Evolutionary conservation across 2,113 vertebrate species (phyloP).

Genomic region (Proteles cristata): DNA sequence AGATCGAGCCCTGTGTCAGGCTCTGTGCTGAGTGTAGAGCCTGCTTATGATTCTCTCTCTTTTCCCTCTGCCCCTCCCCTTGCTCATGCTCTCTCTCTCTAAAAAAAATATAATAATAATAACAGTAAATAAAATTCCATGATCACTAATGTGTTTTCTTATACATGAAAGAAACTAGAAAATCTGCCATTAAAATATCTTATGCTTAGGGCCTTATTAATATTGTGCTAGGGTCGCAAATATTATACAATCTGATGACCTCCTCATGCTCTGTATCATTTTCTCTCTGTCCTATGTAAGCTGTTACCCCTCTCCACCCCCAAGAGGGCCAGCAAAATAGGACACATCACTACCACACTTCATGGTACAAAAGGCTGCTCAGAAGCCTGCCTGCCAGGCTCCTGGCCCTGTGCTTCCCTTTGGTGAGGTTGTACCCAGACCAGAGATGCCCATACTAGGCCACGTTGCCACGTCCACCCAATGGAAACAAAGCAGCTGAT

Average conservation of each 20-base stretch:
- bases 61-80: too few relatives aligned
- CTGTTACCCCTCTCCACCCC: neutral
- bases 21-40: too few relatives aligned
- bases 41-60: too few relatives aligned
- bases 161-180: neutral
- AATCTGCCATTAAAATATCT: neutral
- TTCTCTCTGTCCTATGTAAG: neutral
- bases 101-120: too few relatives aligned
- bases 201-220: neutral
- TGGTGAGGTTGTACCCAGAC: neutral
- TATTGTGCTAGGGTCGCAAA: neutral
- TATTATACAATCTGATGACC: neutral
- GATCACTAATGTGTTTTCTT: neutral
- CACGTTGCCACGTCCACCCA: neutral
- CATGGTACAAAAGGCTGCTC: neutral
- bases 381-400: neutral
- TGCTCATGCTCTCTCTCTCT: too few relatives aligned
- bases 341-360: neutral
- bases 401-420: neutral
- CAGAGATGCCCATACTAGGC: neutral
- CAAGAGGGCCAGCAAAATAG: neutral
- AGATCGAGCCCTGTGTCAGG: too few relatives aligned
- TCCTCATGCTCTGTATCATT: neutral
- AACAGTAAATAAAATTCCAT: neutral
- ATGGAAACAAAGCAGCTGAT: neutral